Conservation (phyloP, 2,113 vertebrate genomes). For the Illadopsis cleaveri region DNA sequence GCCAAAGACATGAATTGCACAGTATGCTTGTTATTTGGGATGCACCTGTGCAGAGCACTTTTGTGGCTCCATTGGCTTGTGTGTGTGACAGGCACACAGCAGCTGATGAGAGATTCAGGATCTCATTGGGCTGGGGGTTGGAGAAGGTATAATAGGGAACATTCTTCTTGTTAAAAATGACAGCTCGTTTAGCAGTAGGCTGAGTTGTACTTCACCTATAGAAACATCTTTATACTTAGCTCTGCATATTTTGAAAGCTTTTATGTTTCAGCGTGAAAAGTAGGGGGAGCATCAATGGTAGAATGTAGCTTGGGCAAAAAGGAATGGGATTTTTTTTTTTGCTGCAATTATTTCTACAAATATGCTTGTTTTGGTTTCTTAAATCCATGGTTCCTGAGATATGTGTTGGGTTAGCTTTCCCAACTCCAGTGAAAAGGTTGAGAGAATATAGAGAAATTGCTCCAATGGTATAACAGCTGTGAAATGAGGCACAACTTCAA, state of each 20-base stretch:
- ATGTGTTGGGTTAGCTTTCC: background rate
- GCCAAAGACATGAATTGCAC: background rate
- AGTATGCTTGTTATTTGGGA: background rate
- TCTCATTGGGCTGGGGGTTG: constrained; percentile 20
- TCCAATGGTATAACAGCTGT: background rate
- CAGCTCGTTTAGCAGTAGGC: background rate
- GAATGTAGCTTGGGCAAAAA: background rate
- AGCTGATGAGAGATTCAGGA: constrained; percentile 3
- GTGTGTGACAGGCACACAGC: constrained; percentile 34
- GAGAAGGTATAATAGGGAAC: background rate
- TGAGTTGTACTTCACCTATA: constrained; percentile 5
- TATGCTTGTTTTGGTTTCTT: background rate
- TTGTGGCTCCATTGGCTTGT: constrained; percentile 14
- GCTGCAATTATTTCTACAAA: background rate
- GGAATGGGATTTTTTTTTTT: background rate
- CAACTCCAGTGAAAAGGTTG: background rate
- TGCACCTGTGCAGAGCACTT: constrained; percentile 56
- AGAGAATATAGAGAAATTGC: background rate
- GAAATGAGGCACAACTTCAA: background rate
- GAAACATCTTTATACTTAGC: background rate
- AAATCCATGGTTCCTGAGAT: background rate
- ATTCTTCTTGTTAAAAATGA: constrained; percentile 29
- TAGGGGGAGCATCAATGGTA: background rate
- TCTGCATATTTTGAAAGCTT: background rate
- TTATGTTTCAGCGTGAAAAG: background rate